Conservation (phyloP, 2,797 vertebrate genomes). For the Rhyacichthys aspro region DNA sequence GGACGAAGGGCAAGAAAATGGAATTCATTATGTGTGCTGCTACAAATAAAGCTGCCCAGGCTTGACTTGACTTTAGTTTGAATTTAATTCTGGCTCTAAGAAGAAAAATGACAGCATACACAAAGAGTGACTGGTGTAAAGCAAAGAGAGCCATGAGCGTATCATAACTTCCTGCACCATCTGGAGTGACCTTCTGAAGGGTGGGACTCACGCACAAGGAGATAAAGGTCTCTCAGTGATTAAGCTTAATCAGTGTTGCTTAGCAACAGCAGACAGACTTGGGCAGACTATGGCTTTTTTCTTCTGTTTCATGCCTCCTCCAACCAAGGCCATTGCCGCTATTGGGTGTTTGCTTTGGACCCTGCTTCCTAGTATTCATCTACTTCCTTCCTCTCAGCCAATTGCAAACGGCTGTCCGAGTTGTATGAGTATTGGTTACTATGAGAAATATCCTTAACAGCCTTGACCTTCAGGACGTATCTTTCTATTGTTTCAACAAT, state of each 20-base stretch:
- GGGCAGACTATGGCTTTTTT: slow-evolving; percentile 39
- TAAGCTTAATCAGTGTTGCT: slow-evolving; percentile 65
- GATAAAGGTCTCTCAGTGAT: slow-evolving; percentile 55
- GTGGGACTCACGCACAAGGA: slow-evolving; percentile 33
- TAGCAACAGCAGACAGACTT: slow-evolving; percentile 52
- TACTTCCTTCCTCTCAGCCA: slow-evolving; percentile 72
- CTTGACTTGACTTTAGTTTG: too few species aligned
- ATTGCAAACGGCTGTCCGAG: slow-evolving; percentile 31
- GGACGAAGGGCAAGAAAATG: background rate
- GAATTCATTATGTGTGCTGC: background rate
- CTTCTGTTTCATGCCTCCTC: slow-evolving; percentile 23
- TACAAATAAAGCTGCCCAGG: too few species aligned
- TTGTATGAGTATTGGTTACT: slow-evolving; percentile 18
- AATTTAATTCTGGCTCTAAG: too few species aligned
- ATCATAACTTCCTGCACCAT: slow-evolving; percentile 23
- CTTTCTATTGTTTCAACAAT: slow-evolving; percentile 37
- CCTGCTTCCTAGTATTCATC: slow-evolving; percentile 72
- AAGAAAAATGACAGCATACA: background rate
- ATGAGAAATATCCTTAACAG: slow-evolving; percentile 11
- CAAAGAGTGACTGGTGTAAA: background rate
- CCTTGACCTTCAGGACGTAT: slow-evolving; percentile 49
- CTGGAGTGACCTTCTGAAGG: slow-evolving; percentile 54
- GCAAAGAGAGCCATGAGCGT: slow-evolving; percentile 15
- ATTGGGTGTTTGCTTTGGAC: slow-evolving; percentile 47
- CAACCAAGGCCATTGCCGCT: slow-evolving; percentile 42